Evolutionary conservation across 2,888 invertebrate genomes (phyloP).

Genomic region (Orthosia cruda): DNA sequence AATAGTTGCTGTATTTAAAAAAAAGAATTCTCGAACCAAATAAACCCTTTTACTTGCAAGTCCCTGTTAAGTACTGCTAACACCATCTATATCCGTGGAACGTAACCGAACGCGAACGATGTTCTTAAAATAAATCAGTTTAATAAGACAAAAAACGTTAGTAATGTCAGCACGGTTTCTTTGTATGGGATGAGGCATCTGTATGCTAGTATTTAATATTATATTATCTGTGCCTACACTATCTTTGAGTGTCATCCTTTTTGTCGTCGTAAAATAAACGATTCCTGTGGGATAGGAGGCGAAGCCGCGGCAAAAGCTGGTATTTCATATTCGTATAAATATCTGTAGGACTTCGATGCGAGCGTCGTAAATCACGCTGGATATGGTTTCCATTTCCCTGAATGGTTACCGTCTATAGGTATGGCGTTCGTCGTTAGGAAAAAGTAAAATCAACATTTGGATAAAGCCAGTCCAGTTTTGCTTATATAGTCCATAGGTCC

Average conservation of each 20-base stretch:
- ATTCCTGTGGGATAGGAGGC: not conserved
- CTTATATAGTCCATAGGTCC: not conserved
- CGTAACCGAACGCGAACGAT: too few relatives aligned
- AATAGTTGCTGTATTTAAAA: too few relatives aligned
- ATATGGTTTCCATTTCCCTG: slow-evolving; percentile 24
- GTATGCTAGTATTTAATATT: too few relatives aligned
- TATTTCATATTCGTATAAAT: slow-evolving; percentile 31
- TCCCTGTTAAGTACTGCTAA: too few relatives aligned
- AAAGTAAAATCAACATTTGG: slow-evolving; percentile 7
- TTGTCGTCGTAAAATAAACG: not conserved
- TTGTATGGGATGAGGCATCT: too few relatives aligned
- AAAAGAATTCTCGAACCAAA: too few relatives aligned
- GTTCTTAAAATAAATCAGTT: too few relatives aligned
- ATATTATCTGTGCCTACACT: not conserved
- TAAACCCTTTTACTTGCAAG: too few relatives aligned
- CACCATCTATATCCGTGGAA: too few relatives aligned
- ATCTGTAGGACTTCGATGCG: not conserved
- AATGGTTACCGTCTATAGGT: not conserved
- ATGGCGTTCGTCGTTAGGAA: slow-evolving; percentile 20
- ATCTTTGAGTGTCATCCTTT: not conserved
- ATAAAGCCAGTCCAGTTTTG: not conserved
- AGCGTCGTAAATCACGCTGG: slow-evolving; percentile 32
- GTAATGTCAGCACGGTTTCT: too few relatives aligned
- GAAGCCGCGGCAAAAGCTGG: not conserved
- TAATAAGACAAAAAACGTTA: too few relatives aligned